Conservation (phyloP, 2,888 invertebrate genomes). For the Drosophila paranaensis region DNA sequence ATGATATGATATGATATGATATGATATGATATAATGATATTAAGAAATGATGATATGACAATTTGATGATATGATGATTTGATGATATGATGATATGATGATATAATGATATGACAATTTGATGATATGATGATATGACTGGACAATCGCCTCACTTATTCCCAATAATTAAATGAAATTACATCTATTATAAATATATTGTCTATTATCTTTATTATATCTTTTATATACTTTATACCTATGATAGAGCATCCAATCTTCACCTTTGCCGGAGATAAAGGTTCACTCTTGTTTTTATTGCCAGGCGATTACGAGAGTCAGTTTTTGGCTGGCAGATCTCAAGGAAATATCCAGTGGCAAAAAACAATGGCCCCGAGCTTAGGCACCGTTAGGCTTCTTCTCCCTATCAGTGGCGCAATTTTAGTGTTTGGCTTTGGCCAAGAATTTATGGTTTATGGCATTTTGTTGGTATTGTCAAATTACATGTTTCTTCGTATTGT, state of each 20-base stretch:
- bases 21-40: too few relatives aligned
- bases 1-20: too few relatives aligned
- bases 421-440: slow-evolving; percentile 63
- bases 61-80: too few relatives aligned
- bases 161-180: too few relatives aligned
- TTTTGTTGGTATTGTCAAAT: slow-evolving; percentile 76
- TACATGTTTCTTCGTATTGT: slow-evolving; percentile 50
- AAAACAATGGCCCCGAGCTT: slow-evolving; percentile 46
- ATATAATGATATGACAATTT: too few relatives aligned
- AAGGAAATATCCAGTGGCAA: slow-evolving; percentile 47
- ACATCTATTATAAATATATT: not conserved
- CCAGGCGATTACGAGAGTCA: slow-evolving; percentile 64
- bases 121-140: too few relatives aligned
- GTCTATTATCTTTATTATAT: not conserved
- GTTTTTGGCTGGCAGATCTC: slow-evolving; percentile 35
- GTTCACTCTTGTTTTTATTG: slow-evolving; percentile 58
- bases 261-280: not conserved
- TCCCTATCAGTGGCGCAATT: slow-evolving; percentile 41
- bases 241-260: not conserved
- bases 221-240: not conserved
- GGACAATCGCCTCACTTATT: too few relatives aligned
- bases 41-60: too few relatives aligned
- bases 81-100: too few relatives aligned
- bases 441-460: slow-evolving; percentile 79
- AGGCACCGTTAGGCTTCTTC: slow-evolving; percentile 26